Percentiles rank a stretch among this genome's conserved stretches.
These are phyloP conservation scores for Enoplosus armatus DNA, from an alignment of 2,797 vertebrate genomes.

Conservation along the genomic window DNA sequence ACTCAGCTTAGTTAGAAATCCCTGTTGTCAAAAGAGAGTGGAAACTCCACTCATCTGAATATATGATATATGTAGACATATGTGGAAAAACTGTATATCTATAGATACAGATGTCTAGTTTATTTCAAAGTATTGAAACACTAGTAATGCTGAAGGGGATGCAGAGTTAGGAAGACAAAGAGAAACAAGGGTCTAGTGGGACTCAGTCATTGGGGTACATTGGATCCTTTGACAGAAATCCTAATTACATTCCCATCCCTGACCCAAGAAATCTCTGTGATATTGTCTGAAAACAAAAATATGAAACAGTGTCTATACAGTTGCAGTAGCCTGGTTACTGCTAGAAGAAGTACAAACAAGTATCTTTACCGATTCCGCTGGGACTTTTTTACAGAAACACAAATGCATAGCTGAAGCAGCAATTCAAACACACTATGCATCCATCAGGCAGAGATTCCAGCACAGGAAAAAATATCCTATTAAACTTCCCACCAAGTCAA, in stretches of 20 bases:
- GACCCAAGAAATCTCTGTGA: slow-evolving; percentile 25
- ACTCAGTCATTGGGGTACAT: slow-evolving; percentile 2
- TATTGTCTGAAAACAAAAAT: slow-evolving; percentile 29
- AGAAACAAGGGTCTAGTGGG: slow-evolving; percentile 7
- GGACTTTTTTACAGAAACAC: slow-evolving; percentile 51
- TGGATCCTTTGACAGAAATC: slow-evolving; percentile 30
- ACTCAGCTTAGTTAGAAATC: slow-evolving; percentile 56
- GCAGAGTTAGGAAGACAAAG: slow-evolving; percentile 14
- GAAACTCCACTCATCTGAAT: slow-evolving; percentile 18
- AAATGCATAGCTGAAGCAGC: slow-evolving; percentile 52
- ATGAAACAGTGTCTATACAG: slow-evolving; percentile 20
- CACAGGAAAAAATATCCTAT: slow-evolving; percentile 69
- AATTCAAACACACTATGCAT: slow-evolving; percentile 73
- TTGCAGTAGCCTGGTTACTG: slow-evolving; percentile 29
- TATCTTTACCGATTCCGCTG: slow-evolving; percentile 51
- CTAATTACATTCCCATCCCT: slow-evolving; percentile 30
- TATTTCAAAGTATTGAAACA: slow-evolving; percentile 18
- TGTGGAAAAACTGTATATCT: neutral
- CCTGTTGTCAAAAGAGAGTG: slow-evolving; percentile 45
- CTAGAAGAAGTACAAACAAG: slow-evolving; percentile 52
- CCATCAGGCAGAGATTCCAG: slow-evolving; percentile 63
- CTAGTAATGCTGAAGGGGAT: neutral
- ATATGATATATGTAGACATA: neutral
- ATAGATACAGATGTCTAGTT: neutral
- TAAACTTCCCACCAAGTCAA: slow-evolving; percentile 72